A percentile compares a stretch with the other conserved stretches of the same genome.
Conservation (phyloP, 2,113 vertebrate species). For the Tragelaphus buxtoni region DNA sequence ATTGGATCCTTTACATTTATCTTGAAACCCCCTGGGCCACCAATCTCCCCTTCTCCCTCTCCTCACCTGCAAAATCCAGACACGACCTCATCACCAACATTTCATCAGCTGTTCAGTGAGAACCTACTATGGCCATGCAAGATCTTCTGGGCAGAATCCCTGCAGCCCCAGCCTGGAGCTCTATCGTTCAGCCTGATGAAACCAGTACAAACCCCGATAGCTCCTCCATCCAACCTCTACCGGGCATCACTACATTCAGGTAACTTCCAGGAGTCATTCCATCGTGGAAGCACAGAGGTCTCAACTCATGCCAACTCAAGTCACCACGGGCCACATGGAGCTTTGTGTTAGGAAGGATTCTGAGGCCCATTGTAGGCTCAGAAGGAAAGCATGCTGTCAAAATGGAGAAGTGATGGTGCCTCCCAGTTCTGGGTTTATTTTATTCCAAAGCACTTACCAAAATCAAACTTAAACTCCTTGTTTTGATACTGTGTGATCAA, state of each 20-base stretch:
- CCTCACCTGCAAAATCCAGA: neutral
- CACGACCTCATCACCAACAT: neutral
- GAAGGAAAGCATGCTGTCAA: neutral
- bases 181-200: neutral
- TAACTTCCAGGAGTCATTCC: neutral
- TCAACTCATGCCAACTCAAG: neutral
- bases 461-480: neutral
- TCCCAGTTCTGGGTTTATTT: neutral
- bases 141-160: neutral
- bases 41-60: neutral
- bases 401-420: neutral
- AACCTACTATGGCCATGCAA: neutral
- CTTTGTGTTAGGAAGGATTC: neutral
- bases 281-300: neutral
- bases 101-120: neutral
- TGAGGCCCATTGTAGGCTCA: neutral
- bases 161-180: no score
- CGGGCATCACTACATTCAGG: rapidly evolving
- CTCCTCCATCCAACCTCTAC: neutral
- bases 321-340: rapidly evolving
- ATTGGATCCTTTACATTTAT: neutral
- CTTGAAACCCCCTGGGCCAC: neutral
- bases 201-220: rapidly evolving
- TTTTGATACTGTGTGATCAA: neutral
- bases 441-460: neutral